Conservation (phyloP, 1,140 invertebrate species). For the Heliconius hermathena region DNA sequence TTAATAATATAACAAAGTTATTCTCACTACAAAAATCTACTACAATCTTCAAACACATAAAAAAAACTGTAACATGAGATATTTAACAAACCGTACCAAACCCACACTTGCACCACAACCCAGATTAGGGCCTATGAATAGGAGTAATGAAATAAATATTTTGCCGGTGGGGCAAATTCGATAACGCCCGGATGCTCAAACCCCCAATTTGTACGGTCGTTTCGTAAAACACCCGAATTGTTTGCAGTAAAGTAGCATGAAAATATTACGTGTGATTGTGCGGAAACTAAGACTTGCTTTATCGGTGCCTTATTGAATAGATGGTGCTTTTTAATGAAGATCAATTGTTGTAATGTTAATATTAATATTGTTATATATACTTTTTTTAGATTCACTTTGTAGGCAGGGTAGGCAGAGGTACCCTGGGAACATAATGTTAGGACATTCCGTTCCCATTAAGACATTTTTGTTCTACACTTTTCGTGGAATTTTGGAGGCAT, state of each 20-base stretch:
- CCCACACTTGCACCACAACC: slow-evolving; percentile 50
- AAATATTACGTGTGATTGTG: slow-evolving; percentile 63
- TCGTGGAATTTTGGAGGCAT: too few species aligned
- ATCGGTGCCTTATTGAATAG: slow-evolving; percentile 30
- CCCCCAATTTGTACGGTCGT: slow-evolving; percentile 72
- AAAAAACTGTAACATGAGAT: neutral
- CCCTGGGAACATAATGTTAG: too few species aligned
- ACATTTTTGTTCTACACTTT: too few species aligned
- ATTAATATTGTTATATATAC: neutral
- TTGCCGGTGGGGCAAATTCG: slow-evolving; percentile 75
- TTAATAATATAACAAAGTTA: neutral
- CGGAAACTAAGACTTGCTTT: slow-evolving; percentile 50
- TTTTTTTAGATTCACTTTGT: neutral
- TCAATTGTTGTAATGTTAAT: neutral
- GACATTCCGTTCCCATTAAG: too few species aligned
- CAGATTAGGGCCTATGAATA: slow-evolving; percentile 78
- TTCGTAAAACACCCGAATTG: slow-evolving; percentile 72
- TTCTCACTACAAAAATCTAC: neutral
- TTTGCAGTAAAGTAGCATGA: slow-evolving; percentile 68
- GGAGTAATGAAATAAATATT: slow-evolving; percentile 81
- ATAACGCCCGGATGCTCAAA: slow-evolving; percentile 68
- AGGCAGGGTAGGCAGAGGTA: too few species aligned
- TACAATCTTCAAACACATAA: neutral
- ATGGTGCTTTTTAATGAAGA: neutral
- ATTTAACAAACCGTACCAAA: neutral